These are phyloP conservation scores for Cryptoleucopteryx plumbea DNA, from an alignment of 2,113 vertebrate genomes.

Conservation along the genomic window DNA sequence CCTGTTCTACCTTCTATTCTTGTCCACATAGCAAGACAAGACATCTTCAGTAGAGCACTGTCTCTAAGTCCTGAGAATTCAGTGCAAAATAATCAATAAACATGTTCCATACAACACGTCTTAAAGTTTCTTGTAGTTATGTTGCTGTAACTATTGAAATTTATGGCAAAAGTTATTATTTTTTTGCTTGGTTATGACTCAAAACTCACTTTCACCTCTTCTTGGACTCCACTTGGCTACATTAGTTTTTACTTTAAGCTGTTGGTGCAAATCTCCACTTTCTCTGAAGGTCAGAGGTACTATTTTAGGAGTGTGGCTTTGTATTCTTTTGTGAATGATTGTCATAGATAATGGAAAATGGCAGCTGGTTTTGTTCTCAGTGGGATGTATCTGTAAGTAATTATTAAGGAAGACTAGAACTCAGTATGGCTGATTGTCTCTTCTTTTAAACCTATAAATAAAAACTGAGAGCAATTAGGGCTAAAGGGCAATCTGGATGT, in stretches of 20 bases:
- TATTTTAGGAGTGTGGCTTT: background rate
- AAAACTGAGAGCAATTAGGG: conserved; percentile 45
- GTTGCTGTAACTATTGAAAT: background rate
- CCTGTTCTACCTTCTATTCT: background rate
- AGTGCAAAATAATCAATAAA: background rate
- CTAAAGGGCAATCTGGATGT: conserved; percentile 57
- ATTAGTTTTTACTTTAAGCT: background rate
- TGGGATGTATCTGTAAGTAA: conserved; percentile 50
- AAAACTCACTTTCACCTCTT: background rate
- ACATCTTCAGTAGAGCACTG: background rate
- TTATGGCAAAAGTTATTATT: background rate
- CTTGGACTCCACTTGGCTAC: background rate
- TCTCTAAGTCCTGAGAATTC: background rate
- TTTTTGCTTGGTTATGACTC: background rate
- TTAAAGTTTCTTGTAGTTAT: background rate
- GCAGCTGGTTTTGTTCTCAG: conserved; percentile 35
- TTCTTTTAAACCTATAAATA: conserved; percentile 51
- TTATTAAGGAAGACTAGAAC: conserved; percentile 40
- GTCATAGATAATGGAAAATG: conserved; percentile 33
- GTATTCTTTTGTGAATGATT: background rate
- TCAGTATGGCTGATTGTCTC: background rate
- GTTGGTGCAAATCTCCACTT: background rate
- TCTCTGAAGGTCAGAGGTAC: background rate
- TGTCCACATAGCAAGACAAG: background rate
- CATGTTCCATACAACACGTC: fast-evolving